These are phyloP conservation scores for Campoletis sonorensis DNA, from an alignment of 1,140 invertebrate species.

Conservation along the genomic window DNA sequence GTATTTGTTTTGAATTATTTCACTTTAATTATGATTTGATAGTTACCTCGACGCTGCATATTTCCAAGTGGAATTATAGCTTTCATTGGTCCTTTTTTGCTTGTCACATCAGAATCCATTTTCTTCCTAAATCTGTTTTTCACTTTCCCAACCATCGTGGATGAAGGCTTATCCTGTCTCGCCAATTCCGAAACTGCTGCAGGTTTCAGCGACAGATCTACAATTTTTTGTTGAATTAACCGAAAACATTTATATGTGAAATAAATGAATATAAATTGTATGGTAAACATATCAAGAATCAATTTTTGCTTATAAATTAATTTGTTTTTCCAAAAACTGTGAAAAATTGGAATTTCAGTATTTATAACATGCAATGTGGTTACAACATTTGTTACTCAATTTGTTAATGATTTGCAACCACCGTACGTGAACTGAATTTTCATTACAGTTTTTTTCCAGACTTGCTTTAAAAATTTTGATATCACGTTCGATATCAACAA, in stretches of 20 bases:
- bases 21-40: no score
- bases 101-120: slow-evolving; percentile 48
- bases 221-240: not conserved
- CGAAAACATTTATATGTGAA: no score
- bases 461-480: no score
- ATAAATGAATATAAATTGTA: no score
- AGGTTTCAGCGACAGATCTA: slow-evolving; percentile 6
- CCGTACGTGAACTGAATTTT: no score
- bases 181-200: slow-evolving; percentile 7
- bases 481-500: no score
- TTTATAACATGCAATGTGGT: not conserved
- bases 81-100: slow-evolving; percentile 71
- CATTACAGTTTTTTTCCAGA: no score
- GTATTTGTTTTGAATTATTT: not conserved
- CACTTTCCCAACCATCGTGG: slow-evolving; percentile 52
- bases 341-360: no score
- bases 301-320: not conserved
- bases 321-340: not conserved
- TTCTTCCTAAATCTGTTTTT: slow-evolving; percentile 69
- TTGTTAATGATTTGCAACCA: no score
- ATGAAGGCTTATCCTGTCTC: not conserved
- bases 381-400: no score
- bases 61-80: slow-evolving; percentile 69
- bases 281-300: no score
- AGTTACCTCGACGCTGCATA: slow-evolving; percentile 68